Percentiles rank a stretch among this genome's conserved stretches.
Evolutionary conservation across 2,113 vertebrate genomes (phyloP).

Genomic region (Anolis sagrei): DNA sequence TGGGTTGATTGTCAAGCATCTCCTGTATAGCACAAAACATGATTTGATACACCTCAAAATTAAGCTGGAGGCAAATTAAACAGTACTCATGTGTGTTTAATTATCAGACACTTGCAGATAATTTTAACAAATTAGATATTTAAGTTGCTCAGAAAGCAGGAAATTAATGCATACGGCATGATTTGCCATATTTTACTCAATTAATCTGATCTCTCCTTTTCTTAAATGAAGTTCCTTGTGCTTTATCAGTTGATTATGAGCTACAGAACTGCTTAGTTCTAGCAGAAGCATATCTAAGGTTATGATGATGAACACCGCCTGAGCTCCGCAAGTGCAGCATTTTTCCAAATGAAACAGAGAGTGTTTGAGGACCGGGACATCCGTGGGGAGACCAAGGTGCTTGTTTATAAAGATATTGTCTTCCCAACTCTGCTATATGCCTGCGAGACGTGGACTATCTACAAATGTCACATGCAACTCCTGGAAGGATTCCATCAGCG

Average conservation of each 20-base stretch:
- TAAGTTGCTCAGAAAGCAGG: slow-evolving; percentile 62
- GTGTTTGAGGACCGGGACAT: too few species aligned
- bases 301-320: too few species aligned
- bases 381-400: too few species aligned
- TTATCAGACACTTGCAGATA: slow-evolving; percentile 68
- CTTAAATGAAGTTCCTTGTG: slow-evolving; percentile 64
- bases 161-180: slow-evolving; percentile 63
- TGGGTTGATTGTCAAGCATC: slow-evolving; percentile 46
- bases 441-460: too few species aligned
- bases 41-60: slow-evolving; percentile 49
- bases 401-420: too few species aligned
- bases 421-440: too few species aligned
- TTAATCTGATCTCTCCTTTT: slow-evolving; percentile 64
- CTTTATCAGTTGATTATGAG: slow-evolving; percentile 62
- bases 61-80: slow-evolving; percentile 64
- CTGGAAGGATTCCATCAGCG: too few species aligned
- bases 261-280: slow-evolving; percentile 39
- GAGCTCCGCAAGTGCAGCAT: too few species aligned
- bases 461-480: too few species aligned
- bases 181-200: slow-evolving; percentile 57
- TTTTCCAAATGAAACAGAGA: too few species aligned
- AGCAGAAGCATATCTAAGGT: slow-evolving; percentile 57
- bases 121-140: slow-evolving; percentile 64
- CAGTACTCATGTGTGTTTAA: slow-evolving; percentile 63
- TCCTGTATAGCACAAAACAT: slow-evolving; percentile 39